Evolutionary conservation across 2,888 invertebrate genomes (phyloP).

Genomic region (Dendrolimus pini): DNA sequence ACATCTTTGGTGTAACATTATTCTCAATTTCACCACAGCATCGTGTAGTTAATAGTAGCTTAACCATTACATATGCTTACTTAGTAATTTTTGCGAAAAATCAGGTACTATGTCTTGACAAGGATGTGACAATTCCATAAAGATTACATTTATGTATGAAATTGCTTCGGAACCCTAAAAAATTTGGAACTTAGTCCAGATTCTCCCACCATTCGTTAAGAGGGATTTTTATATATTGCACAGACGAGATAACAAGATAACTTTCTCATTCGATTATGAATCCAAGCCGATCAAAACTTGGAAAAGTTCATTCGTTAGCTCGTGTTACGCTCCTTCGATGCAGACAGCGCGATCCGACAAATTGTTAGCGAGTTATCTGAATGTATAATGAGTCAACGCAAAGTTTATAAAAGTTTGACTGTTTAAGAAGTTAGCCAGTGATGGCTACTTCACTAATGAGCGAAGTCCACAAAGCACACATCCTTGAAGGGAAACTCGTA

Average conservation of each 20-base stretch:
- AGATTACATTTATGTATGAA: no score
- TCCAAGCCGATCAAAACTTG: conserved; percentile 20
- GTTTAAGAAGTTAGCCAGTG: conserved; percentile 23
- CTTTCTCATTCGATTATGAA: conserved; percentile 16
- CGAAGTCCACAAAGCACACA: conserved; percentile 9
- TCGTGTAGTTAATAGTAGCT: no score
- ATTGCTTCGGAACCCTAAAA: no score
- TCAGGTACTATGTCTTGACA: no score
- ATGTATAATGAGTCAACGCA: conserved; percentile 41
- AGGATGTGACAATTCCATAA: no score
- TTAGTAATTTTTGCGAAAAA: no score
- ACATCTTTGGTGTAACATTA: no score
- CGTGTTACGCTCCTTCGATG: conserved; percentile 23
- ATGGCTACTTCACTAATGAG: no score
- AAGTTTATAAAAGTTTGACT: conserved; percentile 32
- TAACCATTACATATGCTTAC: no score
- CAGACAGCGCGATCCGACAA: conserved; percentile 23
- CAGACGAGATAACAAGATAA: conserved; percentile 2
- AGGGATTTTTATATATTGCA: background rate
- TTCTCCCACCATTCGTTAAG: no score
- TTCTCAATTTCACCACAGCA: no score
- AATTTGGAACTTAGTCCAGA: no score
- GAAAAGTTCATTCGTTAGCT: conserved; percentile 50
- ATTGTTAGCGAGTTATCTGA: conserved; percentile 49
- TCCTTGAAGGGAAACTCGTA: conserved; percentile 8